phyloP scores from a whole-genome alignment of 2,888 invertebrate genomes.

The Lasioglossum villosulum region DNA sequence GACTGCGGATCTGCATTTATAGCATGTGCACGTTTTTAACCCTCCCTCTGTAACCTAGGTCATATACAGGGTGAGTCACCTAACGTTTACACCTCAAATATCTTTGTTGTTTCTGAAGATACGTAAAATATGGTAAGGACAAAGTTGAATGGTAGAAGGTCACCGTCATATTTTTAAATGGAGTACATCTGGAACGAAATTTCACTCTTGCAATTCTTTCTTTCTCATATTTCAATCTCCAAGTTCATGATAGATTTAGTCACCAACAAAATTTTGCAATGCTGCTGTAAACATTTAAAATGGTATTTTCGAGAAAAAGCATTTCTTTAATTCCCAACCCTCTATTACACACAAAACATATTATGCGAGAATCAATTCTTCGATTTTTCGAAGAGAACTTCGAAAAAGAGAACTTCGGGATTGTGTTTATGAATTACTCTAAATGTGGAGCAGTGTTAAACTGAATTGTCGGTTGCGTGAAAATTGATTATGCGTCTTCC shows the following conservation, averaged over 20 bases:
- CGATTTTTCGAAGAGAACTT: not conserved
- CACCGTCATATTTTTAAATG: too few relatives aligned
- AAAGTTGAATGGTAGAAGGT: too few relatives aligned
- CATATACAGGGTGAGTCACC: too few relatives aligned
- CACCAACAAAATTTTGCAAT: not conserved
- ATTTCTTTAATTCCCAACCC: not conserved
- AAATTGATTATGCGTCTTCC: not conserved
- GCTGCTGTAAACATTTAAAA: not conserved
- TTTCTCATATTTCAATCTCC: not conserved
- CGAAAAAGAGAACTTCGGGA: not conserved
- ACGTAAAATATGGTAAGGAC: too few relatives aligned
- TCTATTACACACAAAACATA: not conserved
- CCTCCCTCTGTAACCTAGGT: too few relatives aligned
- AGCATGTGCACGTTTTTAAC: not conserved
- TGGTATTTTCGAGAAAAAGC: not conserved
- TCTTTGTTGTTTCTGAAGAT: too few relatives aligned
- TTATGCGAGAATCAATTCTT: not conserved
- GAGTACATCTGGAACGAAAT: too few relatives aligned
- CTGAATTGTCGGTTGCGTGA: not conserved
- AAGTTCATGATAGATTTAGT: not conserved
- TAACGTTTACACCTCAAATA: too few relatives aligned
- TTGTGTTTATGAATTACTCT: not conserved
- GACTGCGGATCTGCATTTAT: too few relatives aligned
- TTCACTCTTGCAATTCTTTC: not conserved
- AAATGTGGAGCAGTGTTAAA: not conserved